Evolutionary conservation across 1,140 invertebrate species (phyloP).

Genomic region (Lerema accius): DNA sequence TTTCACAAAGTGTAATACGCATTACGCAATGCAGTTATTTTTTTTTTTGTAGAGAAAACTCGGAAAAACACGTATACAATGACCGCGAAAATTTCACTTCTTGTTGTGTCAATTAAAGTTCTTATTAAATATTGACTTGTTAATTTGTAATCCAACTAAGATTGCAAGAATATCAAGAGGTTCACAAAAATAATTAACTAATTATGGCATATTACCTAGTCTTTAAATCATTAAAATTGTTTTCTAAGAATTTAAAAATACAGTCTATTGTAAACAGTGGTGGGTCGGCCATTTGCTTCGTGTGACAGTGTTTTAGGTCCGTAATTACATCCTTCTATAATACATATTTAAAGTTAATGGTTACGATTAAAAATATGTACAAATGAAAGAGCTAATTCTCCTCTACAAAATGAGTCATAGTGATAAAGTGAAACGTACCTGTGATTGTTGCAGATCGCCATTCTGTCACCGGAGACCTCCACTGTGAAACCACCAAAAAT

Average conservation of each 20-base stretch:
- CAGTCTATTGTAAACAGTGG: conserved; percentile 78
- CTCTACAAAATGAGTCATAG: conserved; percentile 63
- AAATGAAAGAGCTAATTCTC: conserved; percentile 57
- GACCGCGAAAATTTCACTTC: conserved; percentile 58
- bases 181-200: conserved; percentile 56
- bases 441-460: conserved; percentile 78
- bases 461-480: conserved; percentile 77
- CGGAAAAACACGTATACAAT: conserved; percentile 40
- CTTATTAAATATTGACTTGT: conserved; percentile 44
- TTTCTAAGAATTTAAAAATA: conserved; percentile 45
- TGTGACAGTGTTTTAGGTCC: conserved; percentile 79
- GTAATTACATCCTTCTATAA: conserved; percentile 64
- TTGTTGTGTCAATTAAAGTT: conserved; percentile 43
- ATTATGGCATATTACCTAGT: conserved; percentile 43
- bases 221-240: conserved; percentile 43
- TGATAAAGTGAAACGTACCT: conserved; percentile 73
- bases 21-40: conserved; percentile 24
- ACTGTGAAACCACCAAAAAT: conserved; percentile 76
- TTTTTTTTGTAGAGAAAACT: conserved; percentile 23
- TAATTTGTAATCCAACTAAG: conserved; percentile 6
- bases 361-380: conserved; percentile 68
- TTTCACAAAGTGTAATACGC: neutral
- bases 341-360: conserved; percentile 57
- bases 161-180: conserved; percentile 5
- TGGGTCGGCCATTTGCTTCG: conserved; percentile 82